A percentile compares a stretch with the other conserved stretches of the same genome.
Conservation (phyloP, 1,140 invertebrate species). For the Nymphalis io region DNA sequence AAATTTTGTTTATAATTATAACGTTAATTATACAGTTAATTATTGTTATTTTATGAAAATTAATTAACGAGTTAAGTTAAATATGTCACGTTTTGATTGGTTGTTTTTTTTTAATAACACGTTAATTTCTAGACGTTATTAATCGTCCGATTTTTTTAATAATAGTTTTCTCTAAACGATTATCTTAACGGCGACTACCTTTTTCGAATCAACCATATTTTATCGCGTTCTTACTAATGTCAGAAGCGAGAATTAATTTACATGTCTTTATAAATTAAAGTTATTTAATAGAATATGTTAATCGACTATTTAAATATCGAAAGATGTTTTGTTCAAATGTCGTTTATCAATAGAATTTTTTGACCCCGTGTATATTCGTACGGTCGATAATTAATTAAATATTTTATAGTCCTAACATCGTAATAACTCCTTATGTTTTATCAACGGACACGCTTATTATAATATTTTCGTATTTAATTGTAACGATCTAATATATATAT, state of each 20-base stretch:
- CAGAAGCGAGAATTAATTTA: neutral
- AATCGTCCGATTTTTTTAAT: neutral
- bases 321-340: conserved; percentile 9
- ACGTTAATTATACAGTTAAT: too few species aligned
- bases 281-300: conserved; percentile 31
- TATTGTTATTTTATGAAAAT: too few species aligned
- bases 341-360: conserved; percentile 26
- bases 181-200: neutral
- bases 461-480: conserved; percentile 6
- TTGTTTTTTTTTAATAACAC: too few species aligned
- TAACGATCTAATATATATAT: conserved; percentile 3
- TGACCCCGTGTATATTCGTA: neutral
- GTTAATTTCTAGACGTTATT: neutral
- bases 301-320: conserved; percentile 18
- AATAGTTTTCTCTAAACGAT: neutral
- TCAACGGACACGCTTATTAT: neutral
- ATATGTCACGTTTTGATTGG: too few species aligned
- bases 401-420: conserved; percentile 14
- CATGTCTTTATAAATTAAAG: conserved; percentile 31
- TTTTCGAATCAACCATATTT: neutral
- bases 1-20: too few species aligned
- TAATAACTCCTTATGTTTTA: conserved; percentile 3
- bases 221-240: neutral
- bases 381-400: conserved; percentile 15
- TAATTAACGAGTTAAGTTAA: too few species aligned